Conservation (phyloP, 2,113 vertebrate genomes). For the Echinops telfairi region DNA sequence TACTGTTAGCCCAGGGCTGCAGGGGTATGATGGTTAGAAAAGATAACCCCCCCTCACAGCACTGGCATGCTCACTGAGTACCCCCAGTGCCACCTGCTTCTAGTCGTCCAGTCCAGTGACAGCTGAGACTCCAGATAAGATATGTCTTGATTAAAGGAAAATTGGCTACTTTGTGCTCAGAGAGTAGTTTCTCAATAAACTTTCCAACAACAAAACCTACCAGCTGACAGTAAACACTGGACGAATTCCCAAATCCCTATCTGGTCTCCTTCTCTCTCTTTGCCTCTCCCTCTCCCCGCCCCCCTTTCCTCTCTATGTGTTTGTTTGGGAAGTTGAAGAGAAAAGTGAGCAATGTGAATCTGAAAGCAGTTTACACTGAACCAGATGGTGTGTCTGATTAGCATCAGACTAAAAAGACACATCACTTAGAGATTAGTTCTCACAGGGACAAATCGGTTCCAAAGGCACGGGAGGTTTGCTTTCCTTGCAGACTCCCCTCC, state of each 20-base stretch:
- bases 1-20: background rate
- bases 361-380: conserved; percentile 66
- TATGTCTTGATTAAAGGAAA: background rate
- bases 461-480: conserved; percentile 4
- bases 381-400: conserved; percentile 72
- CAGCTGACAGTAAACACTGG: background rate
- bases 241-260: background rate
- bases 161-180: background rate
- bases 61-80: background rate
- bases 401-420: conserved; percentile 69
- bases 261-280: background rate
- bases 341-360: conserved; percentile 57
- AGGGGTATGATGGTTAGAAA: background rate
- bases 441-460: conserved; percentile 34
- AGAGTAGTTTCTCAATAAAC: background rate
- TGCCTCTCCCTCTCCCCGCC: too few species aligned
- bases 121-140: background rate
- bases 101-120: background rate
- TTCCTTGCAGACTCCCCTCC: background rate
- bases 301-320: background rate
- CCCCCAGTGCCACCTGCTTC: background rate
- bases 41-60: background rate
- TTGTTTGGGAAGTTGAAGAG: conserved; percentile 58
- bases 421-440: conserved; percentile 66
- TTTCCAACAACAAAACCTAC: conserved; percentile 31